These are phyloP conservation scores for Cirrhinus mrigala DNA, from an alignment of 2,797 vertebrate species.

Conservation along the genomic window DNA sequence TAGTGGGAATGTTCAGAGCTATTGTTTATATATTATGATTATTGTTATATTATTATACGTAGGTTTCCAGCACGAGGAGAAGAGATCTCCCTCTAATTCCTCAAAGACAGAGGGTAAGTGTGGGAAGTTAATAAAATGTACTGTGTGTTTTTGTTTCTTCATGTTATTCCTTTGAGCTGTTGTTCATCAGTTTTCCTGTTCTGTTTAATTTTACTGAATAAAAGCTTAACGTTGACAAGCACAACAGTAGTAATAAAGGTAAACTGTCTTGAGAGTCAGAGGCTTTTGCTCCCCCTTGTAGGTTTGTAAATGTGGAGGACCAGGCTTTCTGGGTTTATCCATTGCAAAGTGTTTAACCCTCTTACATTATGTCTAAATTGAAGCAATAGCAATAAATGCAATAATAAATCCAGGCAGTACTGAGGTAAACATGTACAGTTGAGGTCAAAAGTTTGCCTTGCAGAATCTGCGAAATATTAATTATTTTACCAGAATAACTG, in stretches of 20 bases:
- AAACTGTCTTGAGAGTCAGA: background rate
- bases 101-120: slow-evolving; percentile 62
- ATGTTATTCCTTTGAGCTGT: background rate
- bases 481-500: too few species aligned
- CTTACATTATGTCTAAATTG: background rate
- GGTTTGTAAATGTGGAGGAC: background rate
- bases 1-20: background rate
- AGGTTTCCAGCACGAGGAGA: slow-evolving; percentile 59
- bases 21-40: background rate
- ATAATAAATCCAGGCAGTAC: background rate
- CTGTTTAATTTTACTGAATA: background rate
- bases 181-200: background rate
- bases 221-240: background rate
- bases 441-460: too few species aligned
- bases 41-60: background rate
- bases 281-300: background rate
- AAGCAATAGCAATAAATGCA: background rate
- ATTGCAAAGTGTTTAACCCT: background rate
- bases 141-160: background rate
- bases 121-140: background rate
- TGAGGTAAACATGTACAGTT: background rate
- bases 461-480: too few species aligned
- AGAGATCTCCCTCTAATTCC: slow-evolving; percentile 78
- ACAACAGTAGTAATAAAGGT: background rate
- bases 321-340: background rate